These are phyloP conservation scores for Fratercula arctica DNA, from an alignment of 2,797 vertebrate species.

Conservation along the genomic window DNA sequence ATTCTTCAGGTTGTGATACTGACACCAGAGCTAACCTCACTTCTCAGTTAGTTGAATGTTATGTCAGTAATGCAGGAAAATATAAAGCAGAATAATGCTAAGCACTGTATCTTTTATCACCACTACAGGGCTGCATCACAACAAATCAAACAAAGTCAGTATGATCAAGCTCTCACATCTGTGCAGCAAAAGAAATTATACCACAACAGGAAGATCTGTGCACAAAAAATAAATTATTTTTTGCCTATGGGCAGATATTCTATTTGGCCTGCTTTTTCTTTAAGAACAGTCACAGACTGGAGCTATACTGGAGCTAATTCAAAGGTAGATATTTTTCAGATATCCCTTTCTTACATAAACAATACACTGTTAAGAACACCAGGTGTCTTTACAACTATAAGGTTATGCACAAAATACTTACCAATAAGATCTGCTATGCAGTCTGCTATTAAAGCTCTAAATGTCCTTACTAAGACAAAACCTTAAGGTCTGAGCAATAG, in stretches of 20 bases:
- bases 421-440: neutral
- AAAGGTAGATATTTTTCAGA: neutral
- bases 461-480: neutral
- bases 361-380: neutral
- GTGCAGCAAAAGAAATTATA: neutral
- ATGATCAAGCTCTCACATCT: neutral
- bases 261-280: neutral
- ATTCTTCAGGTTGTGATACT: slow-evolving; percentile 15
- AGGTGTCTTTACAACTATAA: neutral
- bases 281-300: neutral
- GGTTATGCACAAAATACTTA: neutral
- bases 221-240: neutral
- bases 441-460: neutral
- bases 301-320: neutral
- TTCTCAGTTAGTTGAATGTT: slow-evolving; percentile 34
- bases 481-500: neutral
- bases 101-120: slow-evolving; percentile 13
- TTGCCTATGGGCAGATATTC: neutral
- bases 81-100: slow-evolving; percentile 38
- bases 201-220: neutral
- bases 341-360: neutral
- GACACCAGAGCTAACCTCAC: neutral
- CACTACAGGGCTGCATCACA: neutral
- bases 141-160: slow-evolving; percentile 36
- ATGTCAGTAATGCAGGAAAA: neutral